phyloP scores from a whole-genome alignment of 2,888 invertebrate genomes.

The Anoncus sp. region DNA sequence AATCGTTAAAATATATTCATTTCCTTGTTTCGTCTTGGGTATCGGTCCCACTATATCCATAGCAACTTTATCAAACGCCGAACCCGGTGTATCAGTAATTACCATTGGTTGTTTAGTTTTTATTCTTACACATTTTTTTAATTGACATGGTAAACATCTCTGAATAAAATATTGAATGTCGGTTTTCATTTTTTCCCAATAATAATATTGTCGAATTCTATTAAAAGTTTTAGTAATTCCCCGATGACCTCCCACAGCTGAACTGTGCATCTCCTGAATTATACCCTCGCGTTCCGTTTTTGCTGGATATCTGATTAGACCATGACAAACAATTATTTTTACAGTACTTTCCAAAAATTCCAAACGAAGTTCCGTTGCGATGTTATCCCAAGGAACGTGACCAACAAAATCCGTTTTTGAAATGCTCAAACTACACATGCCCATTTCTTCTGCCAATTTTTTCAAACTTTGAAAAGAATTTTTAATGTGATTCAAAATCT shows the following conservation, averaged over 20 bases:
- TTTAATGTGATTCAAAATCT: constrained; percentile 1
- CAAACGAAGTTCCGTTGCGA: constrained; percentile 7
- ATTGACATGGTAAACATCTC: constrained; percentile 27
- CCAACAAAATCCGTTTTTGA: too few species aligned
- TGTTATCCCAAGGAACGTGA: too few species aligned
- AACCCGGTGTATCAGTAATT: constrained; percentile 28
- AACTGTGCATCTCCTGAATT: constrained; percentile 24
- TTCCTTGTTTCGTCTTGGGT: constrained; percentile 14
- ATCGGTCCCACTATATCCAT: constrained; percentile 17
- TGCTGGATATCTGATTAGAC: constrained; percentile 10
- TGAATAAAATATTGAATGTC: constrained; percentile 41
- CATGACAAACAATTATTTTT: too few species aligned
- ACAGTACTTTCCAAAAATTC: too few species aligned
- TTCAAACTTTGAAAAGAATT: constrained; percentile 7
- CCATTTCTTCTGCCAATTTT: background rate
- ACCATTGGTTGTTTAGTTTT: constrained; percentile 30
- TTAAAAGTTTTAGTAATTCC: constrained; percentile 47
- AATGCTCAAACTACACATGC: constrained; percentile 27
- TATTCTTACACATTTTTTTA: constrained; percentile 37
- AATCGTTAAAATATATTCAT: constrained; percentile 23
- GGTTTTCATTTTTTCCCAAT: constrained; percentile 39
- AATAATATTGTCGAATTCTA: constrained; percentile 30
- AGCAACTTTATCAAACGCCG: constrained; percentile 34
- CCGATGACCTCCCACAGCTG: constrained; percentile 37
- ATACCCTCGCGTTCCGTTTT: constrained; percentile 16